Base-by-base conservation (phyloP, 2,113 vertebrate genomes). In the Dicaeum eximium region DNA sequence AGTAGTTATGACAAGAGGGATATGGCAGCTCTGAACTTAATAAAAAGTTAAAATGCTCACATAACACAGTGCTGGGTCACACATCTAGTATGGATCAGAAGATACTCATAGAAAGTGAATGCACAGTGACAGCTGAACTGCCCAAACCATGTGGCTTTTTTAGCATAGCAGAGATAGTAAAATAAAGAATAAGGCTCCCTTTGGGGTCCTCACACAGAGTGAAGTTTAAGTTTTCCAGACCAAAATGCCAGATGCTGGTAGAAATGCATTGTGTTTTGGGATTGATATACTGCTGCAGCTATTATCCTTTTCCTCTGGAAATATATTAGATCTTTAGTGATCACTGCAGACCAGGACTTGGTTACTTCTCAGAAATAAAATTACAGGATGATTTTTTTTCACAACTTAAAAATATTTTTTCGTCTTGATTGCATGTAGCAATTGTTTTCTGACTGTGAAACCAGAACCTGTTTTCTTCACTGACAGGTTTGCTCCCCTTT, bases 171-270 rank as follows among this genome's bases (percentile, higher is more conserved):
- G 18, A 69, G 14, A 65, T 51, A 74, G 11, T 61, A 70, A 94
- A 94, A 78, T 70, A 81, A 86, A 94, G 47, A 89, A 70, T 51
- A 89, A 89, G 84, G 8, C 30, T 81, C 73, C 69, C 80, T 70
- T 91, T 95, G 72, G 38, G 19, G 65, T 91, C 56, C 35, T 94
- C 65, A 64, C 30, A 67, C 7, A 72, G 20, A 69, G 50, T 91
- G 86, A 93, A 95, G 91, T 94, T 58, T 70, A 80, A 54, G 33
- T 91, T 94, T 95, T 92, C 92, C 90, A 84, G 78, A 79, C 51
- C 31, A 67, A 84, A 89, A 81, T 72, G 51, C 69, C 84, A 91
- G 84, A 81, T 72, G 54, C 35, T 91, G 20, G 60, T 54, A 87
- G 70, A 94, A 94, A 92, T 25, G 27, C 24, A 13, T 23, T 54